Evolutionary conservation across 2,797 vertebrate species (phyloP).

Genomic region (Lepilemur ruficaudatus): DNA sequence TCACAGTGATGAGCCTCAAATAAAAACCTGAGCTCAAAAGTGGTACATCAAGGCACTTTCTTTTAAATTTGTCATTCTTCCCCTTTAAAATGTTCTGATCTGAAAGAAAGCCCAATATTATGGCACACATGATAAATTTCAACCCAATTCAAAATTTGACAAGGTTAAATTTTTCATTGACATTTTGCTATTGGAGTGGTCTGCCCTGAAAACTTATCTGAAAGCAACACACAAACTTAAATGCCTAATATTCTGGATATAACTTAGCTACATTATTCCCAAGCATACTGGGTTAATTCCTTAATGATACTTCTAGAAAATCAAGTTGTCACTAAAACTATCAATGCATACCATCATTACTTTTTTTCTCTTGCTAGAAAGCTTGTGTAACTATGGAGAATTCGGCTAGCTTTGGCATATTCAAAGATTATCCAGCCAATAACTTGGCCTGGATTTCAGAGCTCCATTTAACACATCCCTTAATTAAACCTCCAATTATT

Average conservation of each 20-base stretch:
- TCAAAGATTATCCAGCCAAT: neutral
- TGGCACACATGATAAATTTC: neutral
- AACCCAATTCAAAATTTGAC: constrained; percentile 38
- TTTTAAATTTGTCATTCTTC: neutral
- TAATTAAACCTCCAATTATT: neutral
- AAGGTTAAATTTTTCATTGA: neutral
- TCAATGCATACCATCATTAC: neutral
- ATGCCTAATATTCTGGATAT: neutral
- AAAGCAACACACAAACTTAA: constrained; percentile 41
- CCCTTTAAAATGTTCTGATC: neutral
- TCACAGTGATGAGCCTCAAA: neutral
- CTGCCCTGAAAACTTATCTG: neutral
- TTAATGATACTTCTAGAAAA: neutral
- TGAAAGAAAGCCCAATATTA: neutral
- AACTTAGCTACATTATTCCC: too few species aligned
- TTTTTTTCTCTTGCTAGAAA: neutral
- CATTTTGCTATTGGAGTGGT: neutral
- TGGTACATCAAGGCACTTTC: neutral
- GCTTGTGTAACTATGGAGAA: neutral
- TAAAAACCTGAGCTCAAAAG: neutral
- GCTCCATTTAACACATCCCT: neutral
- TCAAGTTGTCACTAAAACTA: neutral
- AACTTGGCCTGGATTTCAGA: neutral
- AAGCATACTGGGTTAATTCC: neutral
- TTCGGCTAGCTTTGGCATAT: neutral